Conservation (phyloP, 1,140 invertebrate species). For the Lordiphosa stackelbergi region DNA sequence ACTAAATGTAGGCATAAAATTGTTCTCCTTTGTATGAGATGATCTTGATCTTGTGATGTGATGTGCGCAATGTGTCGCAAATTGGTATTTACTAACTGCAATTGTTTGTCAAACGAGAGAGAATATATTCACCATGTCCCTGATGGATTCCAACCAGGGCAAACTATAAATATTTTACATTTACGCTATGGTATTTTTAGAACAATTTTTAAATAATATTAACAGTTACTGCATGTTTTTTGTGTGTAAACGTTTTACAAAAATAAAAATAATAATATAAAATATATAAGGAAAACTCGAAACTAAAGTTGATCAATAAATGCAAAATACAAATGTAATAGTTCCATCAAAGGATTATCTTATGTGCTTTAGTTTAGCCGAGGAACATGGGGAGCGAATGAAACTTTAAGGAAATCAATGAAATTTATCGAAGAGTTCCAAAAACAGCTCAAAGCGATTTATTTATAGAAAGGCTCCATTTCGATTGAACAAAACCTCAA, state of each 20-base stretch:
- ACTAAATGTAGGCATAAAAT: slow-evolving; percentile 27
- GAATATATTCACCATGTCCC: slow-evolving; percentile 25
- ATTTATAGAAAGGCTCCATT: too few species aligned
- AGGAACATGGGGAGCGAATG: too few species aligned
- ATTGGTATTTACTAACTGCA: slow-evolving; percentile 70
- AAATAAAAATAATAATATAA: slow-evolving; percentile 22
- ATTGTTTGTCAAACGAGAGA: slow-evolving; percentile 45
- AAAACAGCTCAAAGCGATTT: too few species aligned
- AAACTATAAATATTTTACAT: slow-evolving; percentile 36
- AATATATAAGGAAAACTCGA: slow-evolving; percentile 3
- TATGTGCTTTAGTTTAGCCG: too few species aligned
- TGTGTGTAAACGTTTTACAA: slow-evolving; percentile 59
- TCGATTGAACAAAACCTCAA: too few species aligned
- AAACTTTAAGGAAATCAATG: too few species aligned
- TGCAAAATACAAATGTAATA: too few species aligned
- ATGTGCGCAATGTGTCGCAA: slow-evolving; percentile 59
- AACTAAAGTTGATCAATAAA: slow-evolving; percentile 1
- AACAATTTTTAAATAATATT: slow-evolving; percentile 61
- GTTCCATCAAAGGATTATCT: too few species aligned
- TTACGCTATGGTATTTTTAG: slow-evolving; percentile 70
- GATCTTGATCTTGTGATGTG: slow-evolving; percentile 52
- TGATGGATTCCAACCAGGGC: slow-evolving; percentile 7
- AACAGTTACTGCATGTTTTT: slow-evolving; percentile 51
- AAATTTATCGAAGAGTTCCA: too few species aligned
- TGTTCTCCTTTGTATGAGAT: slow-evolving; percentile 23